Conservation (phyloP, 2,113 vertebrate genomes). For the Gnathonemus longibarbis region DNA sequence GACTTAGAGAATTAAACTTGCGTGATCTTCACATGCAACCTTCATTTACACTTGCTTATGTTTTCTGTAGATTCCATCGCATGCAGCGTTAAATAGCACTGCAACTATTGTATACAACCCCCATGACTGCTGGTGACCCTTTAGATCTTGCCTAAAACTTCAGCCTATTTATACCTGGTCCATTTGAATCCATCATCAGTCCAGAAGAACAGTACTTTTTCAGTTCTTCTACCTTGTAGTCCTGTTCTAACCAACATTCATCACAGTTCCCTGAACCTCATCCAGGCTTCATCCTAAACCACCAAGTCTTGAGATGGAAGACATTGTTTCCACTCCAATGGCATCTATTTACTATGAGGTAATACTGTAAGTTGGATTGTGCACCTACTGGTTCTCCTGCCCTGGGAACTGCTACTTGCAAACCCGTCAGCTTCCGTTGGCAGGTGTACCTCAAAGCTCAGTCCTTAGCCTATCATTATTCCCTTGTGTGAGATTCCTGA, state of each 20-base stretch:
- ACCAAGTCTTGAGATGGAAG: not conserved
- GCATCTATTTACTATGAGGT: not conserved
- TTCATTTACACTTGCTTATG: constrained; percentile 29
- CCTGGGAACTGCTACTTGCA: not conserved
- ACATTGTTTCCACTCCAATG: not conserved
- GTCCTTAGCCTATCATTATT: not conserved
- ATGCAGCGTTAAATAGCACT: not conserved
- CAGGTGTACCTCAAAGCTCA: not conserved
- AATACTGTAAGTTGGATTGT: not conserved
- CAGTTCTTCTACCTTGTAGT: not conserved
- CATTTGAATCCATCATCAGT: not conserved
- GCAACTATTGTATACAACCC: not conserved
- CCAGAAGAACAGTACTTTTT: not conserved
- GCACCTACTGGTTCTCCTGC: not conserved
- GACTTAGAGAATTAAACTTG: constrained; percentile 26
- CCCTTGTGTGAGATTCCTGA: not conserved
- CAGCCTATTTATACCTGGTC: not conserved
- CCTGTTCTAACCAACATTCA: not conserved
- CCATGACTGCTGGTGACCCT: not conserved
- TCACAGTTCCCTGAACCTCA: not conserved
- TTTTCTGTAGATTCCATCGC: not conserved
- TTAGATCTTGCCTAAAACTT: not conserved
- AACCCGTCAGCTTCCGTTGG: not conserved
- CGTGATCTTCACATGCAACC: constrained; percentile 9
- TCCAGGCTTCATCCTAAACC: not conserved